These are phyloP conservation scores for Amblyraja radiata DNA, from an alignment of 2,797 vertebrate genomes.

Conservation along the genomic window DNA sequence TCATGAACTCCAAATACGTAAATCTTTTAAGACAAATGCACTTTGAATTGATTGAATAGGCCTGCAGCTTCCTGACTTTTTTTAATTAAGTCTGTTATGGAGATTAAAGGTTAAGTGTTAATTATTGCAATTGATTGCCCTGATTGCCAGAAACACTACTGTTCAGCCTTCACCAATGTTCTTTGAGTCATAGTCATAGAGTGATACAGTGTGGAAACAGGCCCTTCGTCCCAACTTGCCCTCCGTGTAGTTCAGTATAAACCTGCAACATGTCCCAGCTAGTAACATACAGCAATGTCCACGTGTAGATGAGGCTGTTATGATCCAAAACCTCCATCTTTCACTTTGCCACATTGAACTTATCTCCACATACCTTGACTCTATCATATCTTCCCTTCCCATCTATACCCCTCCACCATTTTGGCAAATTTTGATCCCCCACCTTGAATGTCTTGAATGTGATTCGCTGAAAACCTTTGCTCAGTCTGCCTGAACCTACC, in stretches of 20 bases:
- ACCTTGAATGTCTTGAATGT: too few relatives aligned
- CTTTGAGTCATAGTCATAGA: too few relatives aligned
- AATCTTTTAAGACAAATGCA: background rate
- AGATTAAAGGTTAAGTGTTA: conserved; percentile 16
- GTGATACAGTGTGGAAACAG: too few relatives aligned
- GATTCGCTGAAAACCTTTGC: too few relatives aligned
- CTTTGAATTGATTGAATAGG: background rate
- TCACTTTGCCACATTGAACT: background rate
- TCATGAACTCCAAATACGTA: background rate
- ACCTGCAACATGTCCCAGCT: too few relatives aligned
- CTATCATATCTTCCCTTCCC: too few relatives aligned
- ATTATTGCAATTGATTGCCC: background rate
- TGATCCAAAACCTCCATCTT: background rate
- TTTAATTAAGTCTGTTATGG: background rate
- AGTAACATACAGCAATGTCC: background rate
- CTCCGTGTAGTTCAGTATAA: too few relatives aligned
- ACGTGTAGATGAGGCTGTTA: background rate
- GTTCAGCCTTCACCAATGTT: background rate
- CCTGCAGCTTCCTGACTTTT: background rate
- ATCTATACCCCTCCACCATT: too few relatives aligned
- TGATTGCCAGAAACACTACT: background rate
- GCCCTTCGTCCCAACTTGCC: too few relatives aligned
- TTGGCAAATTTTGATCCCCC: too few relatives aligned
- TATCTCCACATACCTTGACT: too few relatives aligned
- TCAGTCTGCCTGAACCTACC: too few relatives aligned